Evolutionary conservation across 2,113 vertebrate genomes (phyloP).

Genomic region (pig (Sus scrofa)): T2T-Sscrofa CM000814.6:59814501-59815000

Average conservation of each 20-base stretch:
- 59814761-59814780: background rate
- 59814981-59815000: background rate
- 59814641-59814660: background rate
- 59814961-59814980: background rate
- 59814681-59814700: background rate
- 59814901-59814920: background rate
- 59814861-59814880: background rate
- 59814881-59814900: background rate
- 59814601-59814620: background rate
- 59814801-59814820: background rate
- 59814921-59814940: background rate
- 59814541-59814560: too few species aligned
- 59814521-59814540: too few species aligned
- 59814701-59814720: background rate
- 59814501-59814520: background rate
- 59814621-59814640: background rate
- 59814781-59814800: background rate
- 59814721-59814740: constrained; percentile 12
- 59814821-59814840: background rate
- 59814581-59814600: background rate
- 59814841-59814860: background rate
- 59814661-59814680: background rate
- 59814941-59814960: background rate
- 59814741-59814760: constrained; percentile 33
- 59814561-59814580: too few species aligned